Base-by-base conservation (phyloP, 2,888 invertebrate species). In the Tachystola acroxantha region DNA sequence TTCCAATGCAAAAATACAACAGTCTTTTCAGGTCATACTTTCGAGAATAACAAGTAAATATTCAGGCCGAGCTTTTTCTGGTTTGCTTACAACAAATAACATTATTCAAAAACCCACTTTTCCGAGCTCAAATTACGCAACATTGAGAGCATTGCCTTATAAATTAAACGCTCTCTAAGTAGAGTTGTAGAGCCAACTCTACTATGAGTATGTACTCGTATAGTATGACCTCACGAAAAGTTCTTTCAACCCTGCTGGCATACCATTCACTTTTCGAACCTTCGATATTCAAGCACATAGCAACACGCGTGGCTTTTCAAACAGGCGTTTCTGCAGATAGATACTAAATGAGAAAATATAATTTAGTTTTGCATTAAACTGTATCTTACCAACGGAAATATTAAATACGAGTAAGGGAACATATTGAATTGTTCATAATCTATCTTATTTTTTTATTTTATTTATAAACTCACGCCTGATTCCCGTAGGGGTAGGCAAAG, bases 261-360 rank as follows among this genome's bases (percentile, higher is more conserved):
- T 24, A 26, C 32, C 42, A 22, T 42, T 38, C 42, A 41, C 37
- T 41, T 37, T 32, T 27, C n/a, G 14, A 37, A 37, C 37, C 40
- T 36, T 36, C 39, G 9, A 24, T n/a, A 3, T 11, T 19, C 9
- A 6, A n/a, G 7, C 11, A n/a, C 24, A 24, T n/a, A 24, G 24
- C n/a, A 24, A 24, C n/a, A 24, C 9, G n/a, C 24, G 24, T 24
- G 24, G 24, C 7, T 24, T 3, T 6, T 3, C 16, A 16, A 6
- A 6, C 6, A 16, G 16, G 16, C 16, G 16, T 6, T 16, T 16
- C 3, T 16, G 16, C 16, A 16, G 16, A 3, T 16, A 4, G n/a
- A n/a, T n/a, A n/a, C n/a, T n/a, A n/a, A n/a, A n/a, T n/a, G n/a
- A n/a, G n/a, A n/a, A n/a, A n/a, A n/a, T n/a, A n/a, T n/a, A n/a